Evolutionary conservation across 2,888 invertebrate genomes (phyloP).

Genomic region (Tupiocoris notatus): DNA sequence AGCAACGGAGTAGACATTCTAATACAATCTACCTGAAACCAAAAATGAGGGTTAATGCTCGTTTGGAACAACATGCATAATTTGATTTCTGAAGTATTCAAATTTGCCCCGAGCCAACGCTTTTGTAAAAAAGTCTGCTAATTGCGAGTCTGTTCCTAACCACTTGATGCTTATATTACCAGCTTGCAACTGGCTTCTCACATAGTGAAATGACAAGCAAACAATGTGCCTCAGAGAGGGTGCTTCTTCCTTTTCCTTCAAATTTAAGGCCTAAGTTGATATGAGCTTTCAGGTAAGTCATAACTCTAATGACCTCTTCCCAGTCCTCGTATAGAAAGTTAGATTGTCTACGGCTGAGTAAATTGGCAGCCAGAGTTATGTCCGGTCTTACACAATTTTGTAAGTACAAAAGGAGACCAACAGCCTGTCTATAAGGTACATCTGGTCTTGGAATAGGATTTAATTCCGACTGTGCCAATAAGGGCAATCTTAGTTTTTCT

Average conservation of each 20-base stretch:
- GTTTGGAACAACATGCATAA: too few relatives aligned
- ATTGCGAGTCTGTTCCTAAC: too few relatives aligned
- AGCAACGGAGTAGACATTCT: too few relatives aligned
- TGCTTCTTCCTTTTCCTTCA: background rate
- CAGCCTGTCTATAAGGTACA: slow-evolving; percentile 2
- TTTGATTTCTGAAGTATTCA: too few relatives aligned
- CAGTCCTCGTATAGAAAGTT: slow-evolving; percentile 4
- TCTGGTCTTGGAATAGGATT: background rate
- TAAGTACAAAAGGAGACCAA: background rate
- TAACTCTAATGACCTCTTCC: slow-evolving; percentile 8
- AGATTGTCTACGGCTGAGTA: slow-evolving; percentile 6
- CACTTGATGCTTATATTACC: too few relatives aligned
- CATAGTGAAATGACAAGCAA: slow-evolving; percentile 6
- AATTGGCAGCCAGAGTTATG: background rate
- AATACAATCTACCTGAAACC: too few relatives aligned
- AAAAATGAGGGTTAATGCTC: too few relatives aligned
- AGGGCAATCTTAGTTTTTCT: background rate
- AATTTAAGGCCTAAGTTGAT: background rate
- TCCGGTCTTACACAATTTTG: slow-evolving; percentile 8
- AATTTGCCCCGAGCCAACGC: background rate
- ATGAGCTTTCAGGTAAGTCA: slow-evolving; percentile 7
- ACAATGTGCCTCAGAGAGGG: too few relatives aligned
- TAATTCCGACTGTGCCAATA: background rate
- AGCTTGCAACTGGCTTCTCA: too few relatives aligned
- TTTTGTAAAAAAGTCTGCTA: slow-evolving; percentile 15